These are phyloP conservation scores for Actinernus sp. DNA, from an alignment of 92 coral and sea anemone species.

Conservation along the genomic window DNA sequence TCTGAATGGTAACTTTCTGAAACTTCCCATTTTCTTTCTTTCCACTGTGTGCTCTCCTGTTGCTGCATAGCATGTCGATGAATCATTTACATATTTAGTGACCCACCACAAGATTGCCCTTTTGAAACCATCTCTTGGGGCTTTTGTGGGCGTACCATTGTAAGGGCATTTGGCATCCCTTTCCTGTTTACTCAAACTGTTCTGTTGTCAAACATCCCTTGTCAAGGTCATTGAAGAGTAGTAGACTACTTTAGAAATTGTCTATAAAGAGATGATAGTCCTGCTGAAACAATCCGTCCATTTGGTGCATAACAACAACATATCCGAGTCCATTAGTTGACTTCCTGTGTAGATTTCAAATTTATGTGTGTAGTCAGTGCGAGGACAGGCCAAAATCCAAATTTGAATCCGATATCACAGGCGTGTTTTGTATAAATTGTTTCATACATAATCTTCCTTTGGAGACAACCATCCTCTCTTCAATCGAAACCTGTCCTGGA, in stretches of 20 bases:
- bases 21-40: conserved; percentile 30
- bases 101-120: conserved; percentile 5
- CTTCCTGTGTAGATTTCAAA: conserved; percentile 36
- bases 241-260: conserved; percentile 51
- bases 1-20: conserved; percentile 9
- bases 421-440: conserved; percentile 33
- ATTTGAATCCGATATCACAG: conserved; percentile 45
- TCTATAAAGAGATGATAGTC: conserved; percentile 43
- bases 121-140: conserved; percentile 19
- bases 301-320: conserved; percentile 39
- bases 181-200: conserved; percentile 52
- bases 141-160: conserved; percentile 4
- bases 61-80: conserved; percentile 35
- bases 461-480: conserved; percentile 46
- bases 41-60: conserved; percentile 10
- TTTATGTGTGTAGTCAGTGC: conserved; percentile 43
- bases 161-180: conserved; percentile 37
- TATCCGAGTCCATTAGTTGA: conserved; percentile 38
- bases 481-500: conserved; percentile 17
- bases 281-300: conserved; percentile 16
- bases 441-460: conserved; percentile 51
- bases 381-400: conserved; percentile 24
- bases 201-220: conserved; percentile 29
- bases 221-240: conserved; percentile 16
- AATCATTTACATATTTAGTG: conserved; percentile 32